Base-by-base conservation (phyloP, 2,797 vertebrate species). In the Onychomys leucogaster region DNA sequence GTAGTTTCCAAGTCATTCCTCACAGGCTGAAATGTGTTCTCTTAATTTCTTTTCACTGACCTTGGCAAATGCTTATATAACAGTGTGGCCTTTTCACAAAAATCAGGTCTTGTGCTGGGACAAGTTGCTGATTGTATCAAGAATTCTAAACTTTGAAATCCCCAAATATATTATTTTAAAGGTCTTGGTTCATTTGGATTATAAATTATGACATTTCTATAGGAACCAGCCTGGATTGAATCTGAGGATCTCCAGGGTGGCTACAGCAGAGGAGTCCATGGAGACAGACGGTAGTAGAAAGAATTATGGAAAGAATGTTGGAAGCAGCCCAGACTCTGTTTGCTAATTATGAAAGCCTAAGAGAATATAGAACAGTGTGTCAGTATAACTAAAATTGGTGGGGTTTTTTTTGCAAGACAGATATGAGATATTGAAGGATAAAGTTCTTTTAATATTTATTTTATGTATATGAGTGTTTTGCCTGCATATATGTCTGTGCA, bases 81-180 rank as follows among this genome's bases (percentile, higher is more conserved):
- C 6, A 57, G 41, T 57, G 43, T 97, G 94, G 90, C 92, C 95
- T 97, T 96, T 97, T 97, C 94, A 95, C 78, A 96, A 92, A 96
- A 97, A 95, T 96, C 95, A 96, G 92, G 57, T 52, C 90, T 46
- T 76, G 69, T 76, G 77, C 96, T 71, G n/a, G 82, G 90, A 97
- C 93, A 94, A 92, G 88, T 96, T 63, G 73, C 91, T 94, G 73
- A 94, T 67, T 71, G 34, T 75, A 96, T 86, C 75, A 52, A 89
- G 82, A 94, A 89, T 81, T 82, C 69, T 97, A 92, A 95, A 94
- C 55, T 69, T 76, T 83, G 75, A 96, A 96, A 94, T 89, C 43
- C 63, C 75, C 46, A 95, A 94, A 92, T 89, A 93, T 17, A 78
- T 92, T 90, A 90, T 93, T 89, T 90, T 95, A 94, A 96, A 97